Evolutionary conservation across 2,888 invertebrate genomes (phyloP).

Genomic region (Pristionchus japonicus): DNA sequence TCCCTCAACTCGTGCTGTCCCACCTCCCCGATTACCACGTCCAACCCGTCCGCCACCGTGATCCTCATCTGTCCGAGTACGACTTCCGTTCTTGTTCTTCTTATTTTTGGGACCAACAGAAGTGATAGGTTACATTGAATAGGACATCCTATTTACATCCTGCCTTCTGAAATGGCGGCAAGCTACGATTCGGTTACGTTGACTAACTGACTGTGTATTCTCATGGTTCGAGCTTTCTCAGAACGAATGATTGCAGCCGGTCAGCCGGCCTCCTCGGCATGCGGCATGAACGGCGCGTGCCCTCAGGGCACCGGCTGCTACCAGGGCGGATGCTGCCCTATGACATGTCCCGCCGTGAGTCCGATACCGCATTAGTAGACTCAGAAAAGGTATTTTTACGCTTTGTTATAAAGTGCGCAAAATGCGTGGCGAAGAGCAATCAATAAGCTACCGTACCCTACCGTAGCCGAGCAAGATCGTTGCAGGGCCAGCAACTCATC

Average conservation of each 20-base stretch:
- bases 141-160: too few species aligned
- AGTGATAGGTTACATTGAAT: too few species aligned
- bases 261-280: conserved; percentile 56
- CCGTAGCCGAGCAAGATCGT: not conserved
- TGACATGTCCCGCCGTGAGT: conserved; percentile 62
- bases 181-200: too few species aligned
- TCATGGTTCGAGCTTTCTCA: too few species aligned
- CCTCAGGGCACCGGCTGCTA: conserved; percentile 64
- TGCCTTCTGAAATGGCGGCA: too few species aligned
- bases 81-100: not conserved
- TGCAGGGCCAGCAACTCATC: conserved; percentile 53
- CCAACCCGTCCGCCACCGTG: conserved; percentile 59
- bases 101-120: too few species aligned
- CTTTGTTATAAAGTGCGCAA: too few species aligned
- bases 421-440: not conserved
- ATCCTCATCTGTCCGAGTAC: conserved; percentile 62
- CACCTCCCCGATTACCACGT: conserved; percentile 53
- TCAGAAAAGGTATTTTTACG: too few species aligned
- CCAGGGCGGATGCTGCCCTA: conserved; percentile 71
- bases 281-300: conserved; percentile 50
- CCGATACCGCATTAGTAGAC: too few species aligned
- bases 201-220: too few species aligned
- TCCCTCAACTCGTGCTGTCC: conserved; percentile 59
- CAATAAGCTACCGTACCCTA: too few species aligned
- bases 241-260: conserved; percentile 59